A percentile compares a stretch with the other conserved stretches of the same genome.
These are phyloP conservation scores for Plectropomus leopardus DNA, from an alignment of 2,113 vertebrate species.

Conservation along the genomic window DNA sequence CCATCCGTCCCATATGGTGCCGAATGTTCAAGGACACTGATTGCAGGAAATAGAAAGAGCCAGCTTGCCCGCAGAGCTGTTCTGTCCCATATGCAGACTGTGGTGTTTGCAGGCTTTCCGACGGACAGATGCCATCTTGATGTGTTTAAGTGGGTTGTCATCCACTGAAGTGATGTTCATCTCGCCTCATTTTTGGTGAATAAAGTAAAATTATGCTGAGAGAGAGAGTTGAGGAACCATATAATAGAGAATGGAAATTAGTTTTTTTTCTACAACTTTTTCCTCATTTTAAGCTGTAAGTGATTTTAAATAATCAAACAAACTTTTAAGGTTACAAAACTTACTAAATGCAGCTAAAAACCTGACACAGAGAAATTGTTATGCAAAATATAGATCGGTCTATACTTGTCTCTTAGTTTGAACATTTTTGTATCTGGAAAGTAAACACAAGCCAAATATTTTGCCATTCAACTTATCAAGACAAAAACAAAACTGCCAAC, in stretches of 20 bases:
- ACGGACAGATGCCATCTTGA: conserved; percentile 72
- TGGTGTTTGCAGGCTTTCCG: conserved; percentile 42
- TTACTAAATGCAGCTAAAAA: neutral
- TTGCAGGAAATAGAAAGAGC: conserved; percentile 62
- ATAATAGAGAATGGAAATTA: neutral
- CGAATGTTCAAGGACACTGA: conserved; percentile 72
- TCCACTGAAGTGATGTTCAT: conserved; percentile 34
- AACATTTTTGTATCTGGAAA: neutral
- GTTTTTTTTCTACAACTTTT: neutral
- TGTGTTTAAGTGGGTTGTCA: conserved; percentile 57
- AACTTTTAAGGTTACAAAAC: neutral
- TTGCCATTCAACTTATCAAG: neutral
- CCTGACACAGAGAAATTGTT: neutral
- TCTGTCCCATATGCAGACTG: conserved; percentile 61
- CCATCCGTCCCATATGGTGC: conserved; percentile 77
- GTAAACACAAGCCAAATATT: neutral
- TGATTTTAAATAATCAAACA: conserved; percentile 18
- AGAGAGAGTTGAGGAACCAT: neutral
- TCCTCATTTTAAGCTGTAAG: neutral
- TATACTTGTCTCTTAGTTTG: neutral
- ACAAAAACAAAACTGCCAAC: too few relatives aligned
- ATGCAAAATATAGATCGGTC: neutral
- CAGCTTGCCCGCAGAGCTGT: conserved; percentile 66
- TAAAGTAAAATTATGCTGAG: conserved; percentile 21
- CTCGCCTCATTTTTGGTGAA: conserved; percentile 12